Evolutionary conservation across 2,113 vertebrate genomes (phyloP), one percentile per base, ranked within the genome.

Genomic region (Panthera tigris): DNA sequence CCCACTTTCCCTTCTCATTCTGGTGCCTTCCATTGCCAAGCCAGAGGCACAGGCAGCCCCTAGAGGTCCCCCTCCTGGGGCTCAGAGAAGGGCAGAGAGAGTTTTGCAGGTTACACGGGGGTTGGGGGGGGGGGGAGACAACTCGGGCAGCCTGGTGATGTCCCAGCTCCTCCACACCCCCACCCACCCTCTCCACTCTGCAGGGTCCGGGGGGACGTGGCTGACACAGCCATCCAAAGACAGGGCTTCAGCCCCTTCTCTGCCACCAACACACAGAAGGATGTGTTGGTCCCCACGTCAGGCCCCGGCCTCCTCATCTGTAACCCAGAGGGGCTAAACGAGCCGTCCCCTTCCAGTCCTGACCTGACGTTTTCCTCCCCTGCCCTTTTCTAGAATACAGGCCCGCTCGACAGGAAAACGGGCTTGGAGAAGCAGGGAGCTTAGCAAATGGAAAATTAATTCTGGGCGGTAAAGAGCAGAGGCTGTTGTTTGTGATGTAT

Each of bases 391-490:
- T 39, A 21, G 82, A 73, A 92, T 13, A 74, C 84, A 57, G 21
- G 36, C 85, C 91, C 15, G 7, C 91, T 81, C 4, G 0, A 41
- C 50, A 65, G 94, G 96, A 83, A 97, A 57, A 21, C 11, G 10
- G 69, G 93, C 68, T 89, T 27, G n/a, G 89, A 71, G 89, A 65
- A 83, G 78, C 74, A 93, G 88, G 63, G 71, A 94, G 95, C 89
- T 81, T 65, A 80, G 97, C 97, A 95, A 97, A 92, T 81, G 41
- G n/a, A 69, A 95, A 97, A 95, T 96, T 50, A 41, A 61, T 65
- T 97, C 96, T 31, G 73, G 96, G 97, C 84, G 63, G 98, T 86
- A 92, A 39, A 55, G 95, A 55, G 27, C 97, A 71, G 63, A 87
- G 93, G 91, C 97, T 95, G 97, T 95, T 94, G 93, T 71, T 94